These are phyloP conservation scores for Heliconius congener DNA, from an alignment of 1,140 invertebrate genomes.

Conservation along the genomic window DNA sequence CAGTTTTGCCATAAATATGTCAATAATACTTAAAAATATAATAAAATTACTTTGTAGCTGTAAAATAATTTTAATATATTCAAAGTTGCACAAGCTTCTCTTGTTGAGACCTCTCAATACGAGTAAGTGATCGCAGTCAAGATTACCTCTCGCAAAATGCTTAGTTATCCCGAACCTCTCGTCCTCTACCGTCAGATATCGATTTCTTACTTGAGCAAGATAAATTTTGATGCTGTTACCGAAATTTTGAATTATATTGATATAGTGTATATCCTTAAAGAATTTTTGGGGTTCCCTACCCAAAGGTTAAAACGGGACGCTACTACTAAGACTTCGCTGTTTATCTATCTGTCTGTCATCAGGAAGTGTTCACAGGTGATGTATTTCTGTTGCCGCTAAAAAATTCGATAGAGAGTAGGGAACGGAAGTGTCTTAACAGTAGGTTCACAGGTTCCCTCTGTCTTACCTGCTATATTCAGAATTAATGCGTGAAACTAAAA, in stretches of 20 bases:
- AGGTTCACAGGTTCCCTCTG: too few relatives aligned
- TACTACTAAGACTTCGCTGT: too few relatives aligned
- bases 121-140: constrained; percentile 7
- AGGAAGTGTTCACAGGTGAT: too few relatives aligned
- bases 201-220: constrained; percentile 22
- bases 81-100: constrained; percentile 8
- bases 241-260: not conserved
- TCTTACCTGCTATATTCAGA: too few relatives aligned
- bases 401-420: too few relatives aligned
- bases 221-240: not conserved
- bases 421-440: too few relatives aligned
- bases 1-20: too few relatives aligned
- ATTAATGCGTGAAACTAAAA: too few relatives aligned
- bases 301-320: too few relatives aligned
- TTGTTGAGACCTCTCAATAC: not conserved
- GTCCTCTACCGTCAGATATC: constrained; percentile 21
- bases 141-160: constrained; percentile 32
- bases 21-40: not conserved
- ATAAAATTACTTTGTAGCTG: not conserved
- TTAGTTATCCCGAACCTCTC: constrained; percentile 28
- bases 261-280: not conserved
- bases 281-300: too few relatives aligned
- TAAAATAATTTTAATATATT: constrained; percentile 1
- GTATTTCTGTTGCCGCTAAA: too few relatives aligned
- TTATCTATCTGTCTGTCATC: too few relatives aligned